phyloP scores from a whole-genome alignment of 2,113 vertebrate genomes.

The Brachypodius melanocephalos region DNA sequence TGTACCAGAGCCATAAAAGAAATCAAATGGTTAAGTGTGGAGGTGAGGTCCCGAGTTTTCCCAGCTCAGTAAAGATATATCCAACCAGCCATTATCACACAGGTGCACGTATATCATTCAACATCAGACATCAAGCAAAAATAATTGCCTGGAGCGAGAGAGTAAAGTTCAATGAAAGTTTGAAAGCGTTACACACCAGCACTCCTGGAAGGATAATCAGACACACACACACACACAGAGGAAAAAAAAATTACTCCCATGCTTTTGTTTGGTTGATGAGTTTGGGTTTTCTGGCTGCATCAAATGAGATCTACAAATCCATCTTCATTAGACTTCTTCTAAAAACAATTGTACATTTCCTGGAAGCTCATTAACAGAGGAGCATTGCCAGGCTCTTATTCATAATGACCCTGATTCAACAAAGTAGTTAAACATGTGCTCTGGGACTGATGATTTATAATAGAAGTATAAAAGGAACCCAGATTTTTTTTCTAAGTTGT shows the following conservation, averaged over 20 bases:
- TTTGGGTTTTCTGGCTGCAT: slow-evolving; percentile 68
- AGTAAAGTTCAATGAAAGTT: slow-evolving; percentile 69
- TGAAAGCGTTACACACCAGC: slow-evolving; percentile 43
- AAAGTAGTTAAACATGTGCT: slow-evolving; percentile 41
- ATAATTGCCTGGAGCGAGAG: not conserved
- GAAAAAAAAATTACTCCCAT: slow-evolving; percentile 15
- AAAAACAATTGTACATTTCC: slow-evolving; percentile 70
- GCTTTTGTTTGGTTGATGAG: slow-evolving; percentile 64
- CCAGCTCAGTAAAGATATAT: slow-evolving; percentile 20
- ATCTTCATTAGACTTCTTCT: slow-evolving; percentile 74
- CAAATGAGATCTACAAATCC: slow-evolving; percentile 72
- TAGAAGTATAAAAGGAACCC: not conserved
- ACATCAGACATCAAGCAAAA: slow-evolving; percentile 30
- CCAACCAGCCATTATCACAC: slow-evolving; percentile 5
- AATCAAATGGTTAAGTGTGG: slow-evolving; percentile 27
- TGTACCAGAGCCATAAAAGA: slow-evolving; percentile 19
- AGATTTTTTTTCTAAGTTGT: not conserved
- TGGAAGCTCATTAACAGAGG: slow-evolving; percentile 69
- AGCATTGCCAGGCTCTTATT: slow-evolving; percentile 63
- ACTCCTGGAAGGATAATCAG: slow-evolving; percentile 64
- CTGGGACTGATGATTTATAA: not conserved
- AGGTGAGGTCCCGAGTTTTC: slow-evolving; percentile 25
- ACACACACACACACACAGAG: not conserved
- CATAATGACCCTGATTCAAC: slow-evolving; percentile 50
- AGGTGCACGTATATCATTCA: slow-evolving; percentile 45